phyloP scores from a whole-genome alignment of 1,140 invertebrate genomes.

The Nomia melanderi region DNA sequence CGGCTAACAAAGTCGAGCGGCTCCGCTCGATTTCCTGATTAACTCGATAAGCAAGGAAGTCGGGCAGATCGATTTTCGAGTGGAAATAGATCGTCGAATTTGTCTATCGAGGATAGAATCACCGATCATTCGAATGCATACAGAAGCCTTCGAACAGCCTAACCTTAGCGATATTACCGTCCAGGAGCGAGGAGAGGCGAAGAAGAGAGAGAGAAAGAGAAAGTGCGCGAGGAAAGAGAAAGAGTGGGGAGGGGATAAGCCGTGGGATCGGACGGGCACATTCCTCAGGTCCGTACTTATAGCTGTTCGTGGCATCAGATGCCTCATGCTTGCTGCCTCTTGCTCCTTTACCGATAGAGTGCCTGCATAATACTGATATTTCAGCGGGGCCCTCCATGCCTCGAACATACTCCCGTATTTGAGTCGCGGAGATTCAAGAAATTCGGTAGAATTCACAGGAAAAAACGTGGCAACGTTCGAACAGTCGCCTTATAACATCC shows the following conservation, averaged over 20 bases:
- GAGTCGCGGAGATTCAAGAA: background rate
- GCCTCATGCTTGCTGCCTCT: slow-evolving; percentile 61
- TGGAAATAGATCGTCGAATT: slow-evolving; percentile 9
- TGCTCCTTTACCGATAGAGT: slow-evolving; percentile 58
- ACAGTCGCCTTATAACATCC: too few species aligned
- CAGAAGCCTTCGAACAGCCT: slow-evolving; percentile 52
- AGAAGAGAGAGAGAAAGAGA: slow-evolving; percentile 35
- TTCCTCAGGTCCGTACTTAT: slow-evolving; percentile 73
- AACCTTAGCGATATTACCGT: slow-evolving; percentile 53
- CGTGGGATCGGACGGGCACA: slow-evolving; percentile 79
- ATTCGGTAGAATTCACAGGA: background rate
- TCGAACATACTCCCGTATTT: background rate
- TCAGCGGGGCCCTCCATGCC: slow-evolving; percentile 30
- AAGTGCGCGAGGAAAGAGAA: slow-evolving; percentile 39
- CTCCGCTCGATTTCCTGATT: too few species aligned
- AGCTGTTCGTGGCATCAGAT: slow-evolving; percentile 71
- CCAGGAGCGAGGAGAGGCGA: background rate
- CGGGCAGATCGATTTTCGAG: too few species aligned
- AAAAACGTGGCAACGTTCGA: background rate
- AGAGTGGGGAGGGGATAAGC: slow-evolving; percentile 68
- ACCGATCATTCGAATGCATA: slow-evolving; percentile 43
- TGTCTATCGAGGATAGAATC: slow-evolving; percentile 43
- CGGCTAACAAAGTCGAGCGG: too few species aligned
- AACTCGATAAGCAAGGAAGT: background rate
- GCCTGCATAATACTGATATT: slow-evolving; percentile 58